Conservation (phyloP, 2,113 vertebrate species). For the Ictalurus punctatus region DNA sequence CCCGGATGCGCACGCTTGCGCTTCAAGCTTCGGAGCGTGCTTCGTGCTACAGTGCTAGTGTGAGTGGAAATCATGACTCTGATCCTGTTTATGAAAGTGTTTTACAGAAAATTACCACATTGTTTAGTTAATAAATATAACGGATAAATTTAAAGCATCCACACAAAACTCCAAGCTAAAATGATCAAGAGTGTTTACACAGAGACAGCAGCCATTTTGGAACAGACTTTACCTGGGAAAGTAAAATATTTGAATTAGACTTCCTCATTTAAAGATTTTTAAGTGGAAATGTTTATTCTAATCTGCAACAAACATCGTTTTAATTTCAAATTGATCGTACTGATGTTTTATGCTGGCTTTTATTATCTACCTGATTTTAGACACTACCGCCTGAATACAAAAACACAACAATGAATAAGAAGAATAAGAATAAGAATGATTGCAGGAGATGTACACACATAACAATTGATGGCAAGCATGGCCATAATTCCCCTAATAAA, state of each 20-base stretch:
- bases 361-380: neutral
- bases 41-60: too few species aligned
- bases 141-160: neutral
- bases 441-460: neutral
- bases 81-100: neutral
- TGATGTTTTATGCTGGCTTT: neutral
- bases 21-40: too few species aligned
- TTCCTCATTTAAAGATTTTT: neutral
- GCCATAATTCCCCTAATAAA: neutral
- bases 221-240: neutral
- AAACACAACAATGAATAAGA: neutral
- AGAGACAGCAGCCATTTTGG: neutral
- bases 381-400: neutral
- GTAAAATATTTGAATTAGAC: neutral
- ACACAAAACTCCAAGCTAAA: neutral
- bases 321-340: neutral
- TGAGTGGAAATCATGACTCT: too few species aligned
- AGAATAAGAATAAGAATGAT: neutral
- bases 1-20: too few species aligned
- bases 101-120: neutral
- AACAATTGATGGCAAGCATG: neutral
- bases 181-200: neutral
- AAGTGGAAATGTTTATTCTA: neutral
- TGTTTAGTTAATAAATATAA: neutral
- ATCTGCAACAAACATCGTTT: neutral